These are phyloP conservation scores for Engraulis encrasicolus DNA, from an alignment of 2,113 vertebrate genomes.

Conservation along the genomic window DNA sequence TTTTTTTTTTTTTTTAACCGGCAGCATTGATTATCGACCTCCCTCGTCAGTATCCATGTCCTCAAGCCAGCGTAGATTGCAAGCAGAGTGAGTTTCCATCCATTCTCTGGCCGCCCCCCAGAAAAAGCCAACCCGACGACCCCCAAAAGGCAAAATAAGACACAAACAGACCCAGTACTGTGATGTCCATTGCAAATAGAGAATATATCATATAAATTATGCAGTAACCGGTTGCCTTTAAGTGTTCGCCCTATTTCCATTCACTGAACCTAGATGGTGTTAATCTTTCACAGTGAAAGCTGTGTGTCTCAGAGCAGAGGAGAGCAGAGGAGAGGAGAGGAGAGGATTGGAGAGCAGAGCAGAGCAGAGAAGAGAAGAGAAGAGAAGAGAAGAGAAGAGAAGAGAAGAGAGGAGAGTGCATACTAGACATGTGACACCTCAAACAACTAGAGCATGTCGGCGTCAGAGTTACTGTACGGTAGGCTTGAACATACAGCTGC, in stretches of 20 bases:
- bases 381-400: too few species aligned
- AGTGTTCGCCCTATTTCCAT: neutral
- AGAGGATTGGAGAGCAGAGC: too few species aligned
- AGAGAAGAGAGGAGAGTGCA: too few species aligned
- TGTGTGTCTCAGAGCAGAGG: neutral
- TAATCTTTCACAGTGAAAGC: constrained; percentile 3
- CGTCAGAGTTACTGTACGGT: neutral
- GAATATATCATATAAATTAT: neutral
- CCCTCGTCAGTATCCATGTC: neutral
- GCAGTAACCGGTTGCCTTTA: neutral
- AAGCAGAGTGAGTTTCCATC: neutral
- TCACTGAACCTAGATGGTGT: neutral
- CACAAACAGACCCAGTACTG: neutral
- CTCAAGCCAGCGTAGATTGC: neutral
- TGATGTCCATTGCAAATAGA: constrained; percentile 1
- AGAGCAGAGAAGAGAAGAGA: too few species aligned
- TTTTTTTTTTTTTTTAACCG: neutral
- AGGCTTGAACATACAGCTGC: neutral
- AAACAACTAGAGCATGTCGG: neutral
- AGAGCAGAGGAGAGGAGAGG: too few species aligned
- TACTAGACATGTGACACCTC: neutral
- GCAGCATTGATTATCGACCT: neutral
- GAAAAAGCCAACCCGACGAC: neutral
- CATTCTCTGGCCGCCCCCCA: too few species aligned
- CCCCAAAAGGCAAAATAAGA: neutral